Evolutionary conservation across 2,888 invertebrate genomes (phyloP).

Genomic region (Ichneumon xanthorius): DNA sequence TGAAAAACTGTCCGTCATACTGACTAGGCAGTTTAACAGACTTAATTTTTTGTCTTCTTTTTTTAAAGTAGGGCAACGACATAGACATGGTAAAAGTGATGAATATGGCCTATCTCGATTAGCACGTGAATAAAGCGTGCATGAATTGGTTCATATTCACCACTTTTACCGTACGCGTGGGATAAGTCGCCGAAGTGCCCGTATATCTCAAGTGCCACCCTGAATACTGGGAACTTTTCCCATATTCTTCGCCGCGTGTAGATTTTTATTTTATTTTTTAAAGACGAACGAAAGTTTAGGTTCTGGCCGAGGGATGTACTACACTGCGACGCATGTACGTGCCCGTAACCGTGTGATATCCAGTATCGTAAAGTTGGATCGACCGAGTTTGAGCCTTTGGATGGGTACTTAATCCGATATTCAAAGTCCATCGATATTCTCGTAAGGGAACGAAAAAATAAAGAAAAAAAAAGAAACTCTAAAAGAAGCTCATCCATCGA

Average conservation of each 20-base stretch:
- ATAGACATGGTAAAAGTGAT: too few relatives aligned
- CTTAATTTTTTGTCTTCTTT: neutral
- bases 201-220: too few relatives aligned
- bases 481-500: constrained; percentile 43
- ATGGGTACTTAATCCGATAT: constrained; percentile 34
- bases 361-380: constrained; percentile 30
- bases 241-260: neutral
- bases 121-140: too few relatives aligned
- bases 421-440: constrained; percentile 42
- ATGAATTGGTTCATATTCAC: too few relatives aligned
- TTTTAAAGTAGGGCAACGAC: too few relatives aligned
- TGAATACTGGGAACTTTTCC: neutral
- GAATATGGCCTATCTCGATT: too few relatives aligned
- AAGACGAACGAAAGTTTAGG: neutral
- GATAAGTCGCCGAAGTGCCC: too few relatives aligned
- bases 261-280: neutral
- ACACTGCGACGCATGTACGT: neutral
- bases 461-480: constrained; percentile 4
- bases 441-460: constrained; percentile 5
- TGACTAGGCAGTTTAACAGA: neutral
- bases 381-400: constrained; percentile 21
- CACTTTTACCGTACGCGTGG: too few relatives aligned
- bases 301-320: neutral
- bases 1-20: neutral
- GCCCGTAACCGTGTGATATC: neutral